phyloP scores from a whole-genome alignment of 2,797 vertebrate genomes.

The Steatocranus sp. region DNA sequence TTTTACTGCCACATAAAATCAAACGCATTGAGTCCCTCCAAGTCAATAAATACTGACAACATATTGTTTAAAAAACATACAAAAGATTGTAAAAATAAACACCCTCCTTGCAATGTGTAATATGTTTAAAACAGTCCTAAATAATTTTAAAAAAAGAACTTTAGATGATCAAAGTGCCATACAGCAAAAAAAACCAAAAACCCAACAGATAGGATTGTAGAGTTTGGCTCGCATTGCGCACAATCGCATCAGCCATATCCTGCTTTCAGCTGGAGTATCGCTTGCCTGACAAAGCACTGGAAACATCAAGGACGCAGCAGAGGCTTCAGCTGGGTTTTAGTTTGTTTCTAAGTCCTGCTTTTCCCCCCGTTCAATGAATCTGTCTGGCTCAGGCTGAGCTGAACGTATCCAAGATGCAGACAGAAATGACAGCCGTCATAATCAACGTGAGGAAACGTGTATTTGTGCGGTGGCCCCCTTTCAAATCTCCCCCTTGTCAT shows the following conservation, averaged over 20 bases:
- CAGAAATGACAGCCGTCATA: constrained; percentile 19
- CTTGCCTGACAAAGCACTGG: constrained; percentile 1
- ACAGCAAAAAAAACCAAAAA: not conserved
- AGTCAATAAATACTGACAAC: not conserved
- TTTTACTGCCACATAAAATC: not conserved
- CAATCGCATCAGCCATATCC: constrained; percentile 20
- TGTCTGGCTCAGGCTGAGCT: constrained; percentile 10
- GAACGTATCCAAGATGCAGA: constrained; percentile 12
- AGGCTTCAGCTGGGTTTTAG: constrained; percentile 7
- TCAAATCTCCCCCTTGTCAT: not conserved
- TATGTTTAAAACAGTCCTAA: not conserved
- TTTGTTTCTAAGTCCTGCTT: constrained; percentile 1
- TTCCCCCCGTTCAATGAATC: constrained; percentile 8
- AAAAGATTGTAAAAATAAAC: not conserved
- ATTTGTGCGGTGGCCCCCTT: not conserved
- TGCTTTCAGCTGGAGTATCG: constrained; percentile 5
- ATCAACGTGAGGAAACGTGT: constrained; percentile 4
- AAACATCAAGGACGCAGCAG: constrained; percentile 8
- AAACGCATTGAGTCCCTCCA: not conserved
- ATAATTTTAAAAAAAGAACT: not conserved
- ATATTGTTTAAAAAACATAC: not conserved
- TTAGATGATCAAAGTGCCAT: not conserved
- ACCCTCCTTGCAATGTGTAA: not conserved
- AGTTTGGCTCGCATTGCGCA: not conserved
- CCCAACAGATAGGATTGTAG: not conserved